These are phyloP conservation scores for Takifugu ocellatus DNA, from an alignment of 2,797 vertebrate genomes.

Conservation along the genomic window DNA sequence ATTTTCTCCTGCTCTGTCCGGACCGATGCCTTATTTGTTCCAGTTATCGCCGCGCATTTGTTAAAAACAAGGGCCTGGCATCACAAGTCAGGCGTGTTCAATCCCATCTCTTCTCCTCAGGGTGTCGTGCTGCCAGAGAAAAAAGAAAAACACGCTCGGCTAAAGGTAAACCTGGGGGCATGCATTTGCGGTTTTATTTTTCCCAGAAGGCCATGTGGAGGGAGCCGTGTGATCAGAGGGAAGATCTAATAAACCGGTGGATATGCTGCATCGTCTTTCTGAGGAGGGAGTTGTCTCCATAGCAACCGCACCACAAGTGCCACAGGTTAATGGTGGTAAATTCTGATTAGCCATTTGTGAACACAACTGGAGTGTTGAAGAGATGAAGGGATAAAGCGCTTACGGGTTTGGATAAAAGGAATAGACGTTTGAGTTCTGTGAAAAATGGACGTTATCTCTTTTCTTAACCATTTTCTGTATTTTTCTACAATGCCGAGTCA, in stretches of 20 bases:
- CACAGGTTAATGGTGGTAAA: slow-evolving; percentile 69
- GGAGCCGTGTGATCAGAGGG: slow-evolving; percentile 64
- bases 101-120: slow-evolving; percentile 15
- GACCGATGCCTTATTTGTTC: slow-evolving; percentile 12
- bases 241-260: slow-evolving; percentile 69
- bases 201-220: slow-evolving; percentile 65
- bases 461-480: no score
- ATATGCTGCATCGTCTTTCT: slow-evolving; percentile 67
- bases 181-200: slow-evolving; percentile 42
- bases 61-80: slow-evolving; percentile 32
- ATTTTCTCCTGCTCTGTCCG: slow-evolving; percentile 16
- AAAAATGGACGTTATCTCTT: no score
- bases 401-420: no score
- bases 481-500: no score
- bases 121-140: slow-evolving; percentile 23
- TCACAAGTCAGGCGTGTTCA: slow-evolving; percentile 16
- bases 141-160: not conserved
- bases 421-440: no score
- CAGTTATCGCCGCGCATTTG: slow-evolving; percentile 29
- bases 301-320: slow-evolving; percentile 63
- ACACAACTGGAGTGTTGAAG: slow-evolving; percentile 19
- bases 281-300: slow-evolving; percentile 62
- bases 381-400: no score
- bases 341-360: slow-evolving; percentile 53
- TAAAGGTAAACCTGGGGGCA: slow-evolving; percentile 57